Conservation (phyloP, 2,113 vertebrate species). For the Acanthochromis polyacanthus region DNA sequence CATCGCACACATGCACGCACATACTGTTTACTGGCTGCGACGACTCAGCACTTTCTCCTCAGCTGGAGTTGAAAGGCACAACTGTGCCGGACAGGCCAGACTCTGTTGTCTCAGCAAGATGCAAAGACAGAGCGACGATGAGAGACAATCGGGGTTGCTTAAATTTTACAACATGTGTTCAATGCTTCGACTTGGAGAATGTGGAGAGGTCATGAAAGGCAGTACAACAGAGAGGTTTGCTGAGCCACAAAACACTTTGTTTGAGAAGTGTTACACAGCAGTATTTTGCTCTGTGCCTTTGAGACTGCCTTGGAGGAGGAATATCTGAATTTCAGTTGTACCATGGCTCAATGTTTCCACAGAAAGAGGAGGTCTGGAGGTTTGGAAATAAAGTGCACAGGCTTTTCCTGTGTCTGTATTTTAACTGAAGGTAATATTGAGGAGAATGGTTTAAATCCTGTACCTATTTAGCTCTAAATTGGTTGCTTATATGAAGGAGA, state of each 20-base stretch:
- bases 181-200: slow-evolving; percentile 23
- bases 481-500: slow-evolving; percentile 36
- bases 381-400: slow-evolving; percentile 12
- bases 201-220: slow-evolving; percentile 24
- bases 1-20: slow-evolving; percentile 30
- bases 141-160: slow-evolving; percentile 46
- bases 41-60: slow-evolving; percentile 72
- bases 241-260: slow-evolving; percentile 13
- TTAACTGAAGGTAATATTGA: slow-evolving; percentile 10
- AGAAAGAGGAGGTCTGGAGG: not conserved
- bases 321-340: slow-evolving; percentile 27
- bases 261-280: not conserved
- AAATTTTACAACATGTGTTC: slow-evolving; percentile 27
- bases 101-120: slow-evolving; percentile 42
- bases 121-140: slow-evolving; percentile 9
- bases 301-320: slow-evolving; percentile 7
- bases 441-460: slow-evolving; percentile 27
- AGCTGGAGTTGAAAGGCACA: slow-evolving; percentile 58
- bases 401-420: not conserved
- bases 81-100: slow-evolving; percentile 41
- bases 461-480: slow-evolving; percentile 13
- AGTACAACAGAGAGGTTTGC: slow-evolving; percentile 1
- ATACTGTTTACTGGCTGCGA: slow-evolving; percentile 38
- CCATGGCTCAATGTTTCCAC: not conserved
- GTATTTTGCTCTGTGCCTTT: slow-evolving; percentile 4